Percentiles rank a stretch among this genome's conserved stretches.
These are phyloP conservation scores for Gonioctena quinquepunctata DNA, from an alignment of 1,140 invertebrate species.

Conservation along the genomic window DNA sequence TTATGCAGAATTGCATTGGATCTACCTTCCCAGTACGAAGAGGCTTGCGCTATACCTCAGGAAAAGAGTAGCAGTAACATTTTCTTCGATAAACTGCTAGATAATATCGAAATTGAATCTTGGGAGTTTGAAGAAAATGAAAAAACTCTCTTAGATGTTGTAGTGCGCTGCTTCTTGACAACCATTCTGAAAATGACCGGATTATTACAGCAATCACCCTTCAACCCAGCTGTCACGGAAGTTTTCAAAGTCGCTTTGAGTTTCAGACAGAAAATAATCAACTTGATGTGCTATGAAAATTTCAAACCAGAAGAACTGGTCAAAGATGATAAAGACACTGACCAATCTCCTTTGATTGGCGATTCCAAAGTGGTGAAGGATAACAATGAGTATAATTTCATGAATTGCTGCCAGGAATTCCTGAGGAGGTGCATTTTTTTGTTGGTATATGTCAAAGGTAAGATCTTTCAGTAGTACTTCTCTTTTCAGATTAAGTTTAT, in stretches of 20 bases:
- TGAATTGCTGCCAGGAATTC: constrained; percentile 34
- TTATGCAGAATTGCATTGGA: constrained; percentile 42
- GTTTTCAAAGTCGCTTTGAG: constrained; percentile 37
- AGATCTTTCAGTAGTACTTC: no score
- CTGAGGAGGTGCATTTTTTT: constrained; percentile 46
- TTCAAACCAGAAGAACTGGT: constrained; percentile 16
- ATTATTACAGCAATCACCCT: constrained; percentile 37
- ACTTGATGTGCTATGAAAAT: constrained; percentile 35
- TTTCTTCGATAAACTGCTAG: constrained; percentile 47
- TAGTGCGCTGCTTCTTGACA: constrained; percentile 60
- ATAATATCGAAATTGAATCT: constrained; percentile 53
- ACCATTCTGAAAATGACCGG: constrained; percentile 62
- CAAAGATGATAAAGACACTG: neutral
- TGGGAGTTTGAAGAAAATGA: constrained; percentile 52
- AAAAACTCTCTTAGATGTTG: constrained; percentile 58
- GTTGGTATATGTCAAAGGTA: constrained; percentile 48
- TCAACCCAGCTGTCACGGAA: constrained; percentile 37
- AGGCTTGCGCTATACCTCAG: constrained; percentile 42
- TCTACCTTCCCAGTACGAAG: constrained; percentile 44
- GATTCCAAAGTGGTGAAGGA: constrained; percentile 16
- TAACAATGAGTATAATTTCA: constrained; percentile 29
- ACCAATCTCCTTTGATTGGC: neutral
- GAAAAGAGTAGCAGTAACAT: constrained; percentile 9
- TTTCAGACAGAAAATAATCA: constrained; percentile 45
- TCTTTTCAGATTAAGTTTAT: no score